A percentile compares a stretch with the other conserved stretches of the same genome.
phyloP scores from a whole-genome alignment of 2,113 vertebrate genomes.

The Rhadina sibilatrix region DNA sequence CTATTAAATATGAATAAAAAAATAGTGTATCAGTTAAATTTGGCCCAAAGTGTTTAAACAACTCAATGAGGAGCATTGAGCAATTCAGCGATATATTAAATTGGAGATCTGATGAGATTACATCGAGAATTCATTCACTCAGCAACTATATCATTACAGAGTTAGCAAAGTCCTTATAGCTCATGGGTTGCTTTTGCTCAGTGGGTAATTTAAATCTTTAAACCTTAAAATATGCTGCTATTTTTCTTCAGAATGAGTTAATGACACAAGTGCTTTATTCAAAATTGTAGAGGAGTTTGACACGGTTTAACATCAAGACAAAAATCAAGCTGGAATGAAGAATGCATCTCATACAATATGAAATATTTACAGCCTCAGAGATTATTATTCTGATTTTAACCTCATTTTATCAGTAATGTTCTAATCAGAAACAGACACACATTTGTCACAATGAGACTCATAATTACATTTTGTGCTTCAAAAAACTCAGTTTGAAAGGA shows the following conservation, averaged over 20 bases:
- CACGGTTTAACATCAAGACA: not conserved
- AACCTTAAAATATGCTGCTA: not conserved
- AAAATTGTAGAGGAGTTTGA: not conserved
- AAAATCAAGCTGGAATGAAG: not conserved
- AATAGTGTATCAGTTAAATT: not conserved
- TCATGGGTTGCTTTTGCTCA: not conserved
- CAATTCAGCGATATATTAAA: not conserved
- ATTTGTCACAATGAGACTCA: not conserved
- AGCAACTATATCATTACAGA: not conserved
- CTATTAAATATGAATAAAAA: not conserved
- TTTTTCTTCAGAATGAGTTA: not conserved
- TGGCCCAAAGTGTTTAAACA: not conserved
- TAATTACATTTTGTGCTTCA: not conserved
- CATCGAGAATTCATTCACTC: not conserved
- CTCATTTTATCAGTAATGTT: not conserved
- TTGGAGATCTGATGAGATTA: not conserved
- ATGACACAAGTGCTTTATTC: not conserved
- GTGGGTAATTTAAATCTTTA: not conserved
- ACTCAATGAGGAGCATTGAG: not conserved
- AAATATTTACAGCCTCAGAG: constrained; percentile 19
- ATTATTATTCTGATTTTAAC: constrained; percentile 38
- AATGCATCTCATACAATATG: not conserved
- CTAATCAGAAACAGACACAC: not conserved
- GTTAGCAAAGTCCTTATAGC: not conserved
- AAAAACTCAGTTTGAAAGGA: not conserved